Evolutionary conservation across 92 coral and sea anemone genomes (phyloP), one percentile per base, ranked within the genome.

Genomic region (Palythoa grandiflora): DNA sequence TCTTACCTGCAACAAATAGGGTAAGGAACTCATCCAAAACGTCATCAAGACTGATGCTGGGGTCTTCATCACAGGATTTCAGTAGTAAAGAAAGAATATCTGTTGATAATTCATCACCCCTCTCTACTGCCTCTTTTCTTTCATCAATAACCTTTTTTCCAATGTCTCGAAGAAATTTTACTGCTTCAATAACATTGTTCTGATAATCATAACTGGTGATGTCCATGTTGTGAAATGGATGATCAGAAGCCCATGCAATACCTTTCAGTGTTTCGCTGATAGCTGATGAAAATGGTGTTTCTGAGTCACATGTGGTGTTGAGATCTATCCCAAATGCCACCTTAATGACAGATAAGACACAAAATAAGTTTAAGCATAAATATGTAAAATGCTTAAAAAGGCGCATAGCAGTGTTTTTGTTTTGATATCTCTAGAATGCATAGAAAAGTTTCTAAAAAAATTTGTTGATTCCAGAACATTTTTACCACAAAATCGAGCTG

Each of bases 301-400:
- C 96, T 40, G 91, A 89, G 16, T 96, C 94, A 11, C 63, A 13
- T 40, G 89, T 73, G 35, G 94, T 57, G 6, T 89, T 87, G 5
- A 92, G 79, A 77, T 95, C 94, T 40, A 90, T 78, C 3, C 98
- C 98, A 90, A 95, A 94, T 59, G 95, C 95, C 15, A 94, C 92
- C 98, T 95, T 15, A 12, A 20, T 8, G 47, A 9, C 36, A 52
- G 37, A 9, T 28, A 0, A 28, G 28, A 28, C 0, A 28, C 28
- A 28, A 28, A 28, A 28, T 28, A 0, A 28, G 28, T 28, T 28
- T 0, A 28, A 28, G 28, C 28, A 28, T 28, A 28, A 28, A 28
- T 28, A 0, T 28, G 28, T 28, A 28, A 28, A 28, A 28, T 28
- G 28, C 28, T 28, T 28, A 28, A 28, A 28, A 0, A 0, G 28